Evolutionary conservation across 1,140 invertebrate species (phyloP).

Genomic region (Elymnias hypermnestra): DNA sequence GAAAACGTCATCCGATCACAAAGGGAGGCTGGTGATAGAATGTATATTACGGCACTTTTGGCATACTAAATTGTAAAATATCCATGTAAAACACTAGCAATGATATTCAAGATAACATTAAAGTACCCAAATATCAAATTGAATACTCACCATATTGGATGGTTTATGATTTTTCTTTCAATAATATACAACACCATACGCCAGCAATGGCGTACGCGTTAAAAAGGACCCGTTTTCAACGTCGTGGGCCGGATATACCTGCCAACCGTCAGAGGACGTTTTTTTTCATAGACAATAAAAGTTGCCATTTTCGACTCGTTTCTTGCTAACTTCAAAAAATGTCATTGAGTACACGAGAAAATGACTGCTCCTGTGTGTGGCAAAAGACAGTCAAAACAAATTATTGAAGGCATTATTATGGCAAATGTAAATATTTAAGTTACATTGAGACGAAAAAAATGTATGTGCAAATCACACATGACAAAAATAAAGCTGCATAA

Average conservation of each 20-base stretch:
- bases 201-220: conserved; percentile 89
- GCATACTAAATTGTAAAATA: conserved; percentile 52
- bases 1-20: conserved; percentile 66
- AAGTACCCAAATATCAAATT: conserved; percentile 44
- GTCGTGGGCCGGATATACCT: conserved; percentile 53
- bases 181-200: conserved; percentile 84
- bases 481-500: too few species aligned
- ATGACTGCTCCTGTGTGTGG: too few species aligned
- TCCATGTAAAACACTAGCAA: conserved; percentile 31
- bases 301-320: conserved; percentile 10
- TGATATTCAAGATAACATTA: conserved; percentile 37
- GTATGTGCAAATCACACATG: too few species aligned
- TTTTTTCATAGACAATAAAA: conserved; percentile 42
- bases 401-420: too few species aligned
- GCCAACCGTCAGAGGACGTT: conserved; percentile 42
- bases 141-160: conserved; percentile 90
- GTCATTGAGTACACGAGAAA: too few species aligned
- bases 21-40: conserved; percentile 44
- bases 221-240: conserved; percentile 74
- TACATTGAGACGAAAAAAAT: too few species aligned
- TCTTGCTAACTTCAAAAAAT: neutral
- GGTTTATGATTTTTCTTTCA: conserved; percentile 85
- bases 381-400: too few species aligned
- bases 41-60: conserved; percentile 33
- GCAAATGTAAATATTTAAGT: too few species aligned